Conservation (phyloP, 2,113 vertebrate genomes). For the Tiliqua scincoides region DNA sequence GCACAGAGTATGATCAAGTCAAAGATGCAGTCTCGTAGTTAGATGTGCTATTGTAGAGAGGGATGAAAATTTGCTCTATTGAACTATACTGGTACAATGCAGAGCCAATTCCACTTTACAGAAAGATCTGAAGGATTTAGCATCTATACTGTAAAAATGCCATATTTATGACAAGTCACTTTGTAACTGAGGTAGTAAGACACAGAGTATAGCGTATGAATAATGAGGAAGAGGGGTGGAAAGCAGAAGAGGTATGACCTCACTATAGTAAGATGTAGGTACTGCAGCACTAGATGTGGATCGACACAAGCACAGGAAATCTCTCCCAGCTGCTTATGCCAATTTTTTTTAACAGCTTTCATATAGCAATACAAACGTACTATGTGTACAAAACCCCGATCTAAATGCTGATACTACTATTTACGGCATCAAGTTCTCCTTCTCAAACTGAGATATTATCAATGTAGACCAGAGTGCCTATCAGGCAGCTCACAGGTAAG, state of each 20-base stretch:
- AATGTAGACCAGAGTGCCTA: background rate
- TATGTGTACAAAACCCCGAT: background rate
- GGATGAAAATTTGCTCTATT: background rate
- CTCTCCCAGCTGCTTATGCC: background rate
- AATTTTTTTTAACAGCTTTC: background rate
- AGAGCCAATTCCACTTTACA: background rate
- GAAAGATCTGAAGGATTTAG: background rate
- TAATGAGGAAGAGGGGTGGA: background rate
- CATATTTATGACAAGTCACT: background rate
- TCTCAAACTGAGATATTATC: background rate
- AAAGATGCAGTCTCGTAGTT: background rate
- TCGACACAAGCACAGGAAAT: background rate
- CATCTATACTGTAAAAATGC: background rate
- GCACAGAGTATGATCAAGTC: background rate
- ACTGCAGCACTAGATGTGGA: constrained; percentile 18
- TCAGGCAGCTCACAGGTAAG: background rate
- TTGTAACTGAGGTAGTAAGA: background rate
- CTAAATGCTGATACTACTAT: background rate
- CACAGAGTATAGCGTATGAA: background rate
- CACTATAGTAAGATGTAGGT: constrained; percentile 40
- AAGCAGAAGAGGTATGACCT: constrained; percentile 47
- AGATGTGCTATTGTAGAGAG: background rate
- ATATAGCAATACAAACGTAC: background rate
- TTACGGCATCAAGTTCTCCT: background rate
- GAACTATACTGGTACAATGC: background rate